These are phyloP conservation scores for Osmerus mordax DNA, from an alignment of 2,113 vertebrate genomes.

Conservation along the genomic window DNA sequence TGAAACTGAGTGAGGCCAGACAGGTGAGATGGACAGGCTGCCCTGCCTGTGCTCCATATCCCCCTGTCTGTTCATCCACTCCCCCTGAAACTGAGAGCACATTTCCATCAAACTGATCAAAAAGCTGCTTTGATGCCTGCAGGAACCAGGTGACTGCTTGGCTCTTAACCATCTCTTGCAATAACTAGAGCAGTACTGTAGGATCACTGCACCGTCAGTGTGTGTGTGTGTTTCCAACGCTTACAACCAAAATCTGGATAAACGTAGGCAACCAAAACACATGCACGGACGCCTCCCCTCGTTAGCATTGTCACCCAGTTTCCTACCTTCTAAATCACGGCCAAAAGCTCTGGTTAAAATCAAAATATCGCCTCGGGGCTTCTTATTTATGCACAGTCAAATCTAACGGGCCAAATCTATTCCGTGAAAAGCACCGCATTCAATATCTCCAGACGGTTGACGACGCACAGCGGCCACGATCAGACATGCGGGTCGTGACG, in stretches of 20 bases:
- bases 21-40: constrained; percentile 40
- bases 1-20: constrained; percentile 19
- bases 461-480: too few species aligned
- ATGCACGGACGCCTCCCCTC: too few species aligned
- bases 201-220: neutral
- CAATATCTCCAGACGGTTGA: too few species aligned
- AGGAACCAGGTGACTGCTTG: constrained; percentile 22
- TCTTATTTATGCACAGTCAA: too few species aligned
- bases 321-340: neutral
- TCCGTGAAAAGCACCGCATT: too few species aligned
- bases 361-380: too few species aligned
- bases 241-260: too few species aligned
- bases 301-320: too few species aligned
- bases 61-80: constrained; percentile 24
- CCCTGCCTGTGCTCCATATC: constrained; percentile 24
- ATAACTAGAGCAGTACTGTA: neutral
- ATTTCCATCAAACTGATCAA: constrained; percentile 52
- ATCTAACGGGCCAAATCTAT: too few species aligned
- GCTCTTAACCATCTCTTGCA: constrained; percentile 34
- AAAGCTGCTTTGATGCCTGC: constrained; percentile 30
- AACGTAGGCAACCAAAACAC: too few species aligned
- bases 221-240: neutral
- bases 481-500: too few species aligned
- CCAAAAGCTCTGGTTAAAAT: neutral
- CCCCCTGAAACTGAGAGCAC: constrained; percentile 27